A percentile compares a stretch with the other conserved stretches of the same genome.
Conservation (phyloP, 2,888 invertebrate species). For the Fabriciana adippe region DNA sequence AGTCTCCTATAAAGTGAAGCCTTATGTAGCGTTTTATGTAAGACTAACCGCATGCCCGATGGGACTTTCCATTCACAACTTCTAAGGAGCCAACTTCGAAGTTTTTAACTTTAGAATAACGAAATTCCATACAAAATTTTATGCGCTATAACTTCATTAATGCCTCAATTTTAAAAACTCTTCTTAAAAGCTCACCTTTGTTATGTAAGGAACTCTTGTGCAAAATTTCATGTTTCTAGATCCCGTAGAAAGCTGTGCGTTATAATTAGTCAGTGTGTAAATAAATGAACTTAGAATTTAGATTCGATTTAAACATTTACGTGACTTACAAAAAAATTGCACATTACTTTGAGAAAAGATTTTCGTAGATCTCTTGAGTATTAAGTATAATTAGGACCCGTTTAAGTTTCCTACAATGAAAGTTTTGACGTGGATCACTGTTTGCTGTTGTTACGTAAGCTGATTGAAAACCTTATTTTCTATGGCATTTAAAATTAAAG, state of each 20-base stretch:
- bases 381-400: conserved; percentile 32
- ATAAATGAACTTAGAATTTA: no score
- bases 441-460: conserved; percentile 47
- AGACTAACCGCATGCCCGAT: conserved; percentile 18
- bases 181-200: conserved; percentile 8
- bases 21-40: conserved; percentile 42
- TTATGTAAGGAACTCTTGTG: neutral
- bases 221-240: no score
- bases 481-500: conserved; percentile 37
- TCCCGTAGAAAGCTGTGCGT: no score
- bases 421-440: conserved; percentile 37
- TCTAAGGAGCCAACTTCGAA: no score
- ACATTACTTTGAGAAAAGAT: neutral
- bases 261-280: no score
- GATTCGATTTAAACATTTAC: no score
- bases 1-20: conserved; percentile 41
- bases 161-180: conserved; percentile 4
- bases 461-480: conserved; percentile 64
- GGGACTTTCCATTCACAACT: no score
- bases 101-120: neutral
- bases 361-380: conserved; percentile 23
- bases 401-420: conserved; percentile 32
- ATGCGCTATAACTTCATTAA: no score
- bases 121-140: no score
- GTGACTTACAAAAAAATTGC: neutral